Evolutionary conservation across 2,113 vertebrate genomes (phyloP).

Genomic region (mouse (Mus musculus)): DNA sequence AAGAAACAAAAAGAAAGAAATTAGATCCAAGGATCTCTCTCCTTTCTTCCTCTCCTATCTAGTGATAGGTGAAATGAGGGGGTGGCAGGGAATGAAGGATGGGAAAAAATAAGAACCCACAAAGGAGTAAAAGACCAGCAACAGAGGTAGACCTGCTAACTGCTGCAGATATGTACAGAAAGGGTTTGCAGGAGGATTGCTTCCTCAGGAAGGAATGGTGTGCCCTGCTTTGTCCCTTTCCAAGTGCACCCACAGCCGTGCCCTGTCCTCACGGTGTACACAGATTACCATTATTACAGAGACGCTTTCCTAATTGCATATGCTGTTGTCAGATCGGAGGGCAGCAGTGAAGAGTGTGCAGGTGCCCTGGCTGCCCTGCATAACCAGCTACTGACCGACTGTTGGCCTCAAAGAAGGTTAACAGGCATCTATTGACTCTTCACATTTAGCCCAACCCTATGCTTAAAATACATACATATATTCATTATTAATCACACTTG

Average conservation of each 20-base stretch:
- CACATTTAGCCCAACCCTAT: slow-evolving; percentile 75
- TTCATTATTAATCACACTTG: slow-evolving; percentile 75
- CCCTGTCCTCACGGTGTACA: slow-evolving; percentile 51
- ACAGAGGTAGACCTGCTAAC: background rate
- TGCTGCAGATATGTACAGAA: background rate
- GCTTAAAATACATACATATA: slow-evolving; percentile 77
- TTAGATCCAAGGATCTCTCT: no score
- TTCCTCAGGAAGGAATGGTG: slow-evolving; percentile 3
- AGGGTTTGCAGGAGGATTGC: background rate
- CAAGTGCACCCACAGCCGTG: slow-evolving; percentile 59
- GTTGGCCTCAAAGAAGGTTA: slow-evolving; percentile 76
- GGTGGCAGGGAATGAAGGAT: no score
- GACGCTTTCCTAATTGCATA: slow-evolving; percentile 68
- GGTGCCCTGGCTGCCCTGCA: slow-evolving; percentile 32
- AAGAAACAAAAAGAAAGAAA: no score
- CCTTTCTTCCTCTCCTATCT: no score
- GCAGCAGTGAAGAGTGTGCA: slow-evolving; percentile 62
- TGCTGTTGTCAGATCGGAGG: slow-evolving; percentile 51
- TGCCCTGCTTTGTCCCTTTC: background rate
- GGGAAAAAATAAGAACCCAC: no score
- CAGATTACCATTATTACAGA: slow-evolving; percentile 66
- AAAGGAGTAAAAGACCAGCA: no score
- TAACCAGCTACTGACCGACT: slow-evolving; percentile 46
- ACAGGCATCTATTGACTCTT: slow-evolving; percentile 80
- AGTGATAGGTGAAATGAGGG: no score